Conservation (phyloP, 2,113 vertebrate species). For the Carassius gibelio region DNA sequence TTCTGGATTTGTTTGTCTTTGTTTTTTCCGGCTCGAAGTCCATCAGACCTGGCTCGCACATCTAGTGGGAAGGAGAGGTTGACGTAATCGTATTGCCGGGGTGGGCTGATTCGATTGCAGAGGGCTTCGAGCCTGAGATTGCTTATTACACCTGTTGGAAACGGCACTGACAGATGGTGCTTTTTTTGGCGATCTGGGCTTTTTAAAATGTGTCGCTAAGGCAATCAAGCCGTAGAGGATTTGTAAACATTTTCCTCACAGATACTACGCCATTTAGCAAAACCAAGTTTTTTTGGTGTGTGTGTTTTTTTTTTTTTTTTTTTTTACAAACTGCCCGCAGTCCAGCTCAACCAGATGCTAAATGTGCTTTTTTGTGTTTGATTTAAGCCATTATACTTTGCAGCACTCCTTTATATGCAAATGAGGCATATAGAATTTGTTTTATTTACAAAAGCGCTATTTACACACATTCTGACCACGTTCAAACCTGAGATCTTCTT, state of each 20-base stretch:
- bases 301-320: not conserved
- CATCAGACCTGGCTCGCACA: slow-evolving; percentile 59
- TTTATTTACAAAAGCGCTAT: not conserved
- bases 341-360: slow-evolving; percentile 15
- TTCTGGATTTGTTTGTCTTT: slow-evolving; percentile 39
- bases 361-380: not conserved
- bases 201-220: slow-evolving; percentile 43
- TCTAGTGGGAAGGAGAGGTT: slow-evolving; percentile 51
- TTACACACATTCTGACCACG: not conserved
- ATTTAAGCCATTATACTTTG: slow-evolving; percentile 3
- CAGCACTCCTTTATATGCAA: not conserved
- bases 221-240: slow-evolving; percentile 35
- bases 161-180: slow-evolving; percentile 44
- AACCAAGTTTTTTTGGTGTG: not conserved
- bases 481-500: not conserved
- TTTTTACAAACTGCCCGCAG: not conserved
- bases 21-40: slow-evolving; percentile 41
- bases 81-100: not conserved
- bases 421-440: not conserved
- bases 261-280: slow-evolving; percentile 19
- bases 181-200: slow-evolving; percentile 34
- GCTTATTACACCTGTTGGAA: slow-evolving; percentile 54
- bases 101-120: slow-evolving; percentile 26
- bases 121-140: slow-evolving; percentile 44
- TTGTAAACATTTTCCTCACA: slow-evolving; percentile 24